Evolutionary conservation across 2,113 vertebrate genomes (phyloP).

Genomic region (Microcebus jonahi): DNA sequence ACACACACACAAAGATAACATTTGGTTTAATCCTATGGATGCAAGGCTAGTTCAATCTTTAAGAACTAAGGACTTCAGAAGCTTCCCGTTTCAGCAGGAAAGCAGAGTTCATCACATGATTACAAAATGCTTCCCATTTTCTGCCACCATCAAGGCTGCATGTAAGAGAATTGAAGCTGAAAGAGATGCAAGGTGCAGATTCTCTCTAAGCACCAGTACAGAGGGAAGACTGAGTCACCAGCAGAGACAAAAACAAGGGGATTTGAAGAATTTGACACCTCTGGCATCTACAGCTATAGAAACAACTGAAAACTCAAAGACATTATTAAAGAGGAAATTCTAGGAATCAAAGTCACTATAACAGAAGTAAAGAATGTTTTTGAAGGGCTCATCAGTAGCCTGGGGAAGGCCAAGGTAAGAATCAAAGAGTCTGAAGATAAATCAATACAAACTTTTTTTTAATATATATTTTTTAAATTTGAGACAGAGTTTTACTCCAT

Average conservation of each 20-base stretch:
- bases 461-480: no score
- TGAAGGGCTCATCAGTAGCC: neutral
- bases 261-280: neutral
- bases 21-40: neutral
- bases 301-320: no score
- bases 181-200: neutral
- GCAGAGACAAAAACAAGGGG: neutral
- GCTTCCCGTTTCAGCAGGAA: neutral
- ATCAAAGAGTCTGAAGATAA: neutral
- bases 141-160: no score
- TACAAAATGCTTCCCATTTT: neutral
- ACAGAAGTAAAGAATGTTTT: neutral
- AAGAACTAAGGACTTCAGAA: neutral
- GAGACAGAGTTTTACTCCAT: no score
- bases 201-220: neutral
- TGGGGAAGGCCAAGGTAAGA: neutral
- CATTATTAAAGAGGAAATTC: neutral
- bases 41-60: neutral
- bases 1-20: no score
- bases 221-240: neutral
- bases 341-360: neutral
- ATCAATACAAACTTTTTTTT: neutral
- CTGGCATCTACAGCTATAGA: neutral
- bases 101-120: neutral
- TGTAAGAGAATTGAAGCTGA: no score